These are phyloP conservation scores for Aurelia coerulea DNA, from an alignment of 30 jellyfish, hydroid and myxozoan genomes.

Conservation along the genomic window DNA sequence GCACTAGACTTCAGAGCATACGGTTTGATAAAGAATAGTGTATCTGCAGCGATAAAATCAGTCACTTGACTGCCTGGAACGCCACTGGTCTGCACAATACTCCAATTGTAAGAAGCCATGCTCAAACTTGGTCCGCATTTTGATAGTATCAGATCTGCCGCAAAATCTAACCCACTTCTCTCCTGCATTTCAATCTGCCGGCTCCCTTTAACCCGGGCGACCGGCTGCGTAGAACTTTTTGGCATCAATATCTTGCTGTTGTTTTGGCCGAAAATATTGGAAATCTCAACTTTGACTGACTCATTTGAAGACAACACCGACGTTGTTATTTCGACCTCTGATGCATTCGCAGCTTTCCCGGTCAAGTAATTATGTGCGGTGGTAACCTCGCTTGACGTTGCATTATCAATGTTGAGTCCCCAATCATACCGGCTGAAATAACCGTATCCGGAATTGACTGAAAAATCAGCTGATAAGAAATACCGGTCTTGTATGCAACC, in stretches of 20 bases:
- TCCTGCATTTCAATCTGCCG: not conserved
- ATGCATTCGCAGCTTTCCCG: constrained; percentile 13
- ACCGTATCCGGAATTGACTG: constrained; percentile 26
- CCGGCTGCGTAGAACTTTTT: not conserved
- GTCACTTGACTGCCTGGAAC: not conserved
- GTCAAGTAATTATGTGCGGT: constrained; percentile 13
- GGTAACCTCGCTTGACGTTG: not conserved
- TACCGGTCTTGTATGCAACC: constrained; percentile 18
- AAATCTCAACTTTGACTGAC: constrained; percentile 14
- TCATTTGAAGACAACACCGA: constrained; percentile 13
- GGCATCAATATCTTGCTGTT: not conserved
- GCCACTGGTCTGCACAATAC: constrained; percentile 1
- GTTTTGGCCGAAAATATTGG: constrained; percentile 32
- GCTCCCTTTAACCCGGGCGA: constrained; percentile 45
- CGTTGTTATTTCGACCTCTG: constrained; percentile 38
- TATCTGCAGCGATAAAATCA: not conserved
- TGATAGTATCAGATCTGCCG: constrained; percentile 20
- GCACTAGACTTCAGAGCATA: constrained; percentile 1
- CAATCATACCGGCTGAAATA: constrained; percentile 18
- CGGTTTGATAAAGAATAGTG: constrained; percentile 13
- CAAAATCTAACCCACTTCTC: not conserved
- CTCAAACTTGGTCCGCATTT: constrained; percentile 35
- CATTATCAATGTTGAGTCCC: constrained; percentile 3
- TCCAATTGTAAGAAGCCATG: constrained; percentile 33
- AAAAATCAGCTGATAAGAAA: constrained; percentile 24